A percentile compares a stretch with the other conserved stretches of the same genome.
phyloP scores from a whole-genome alignment of 1,140 invertebrate species.

The Drosophila simulans region DNA sequence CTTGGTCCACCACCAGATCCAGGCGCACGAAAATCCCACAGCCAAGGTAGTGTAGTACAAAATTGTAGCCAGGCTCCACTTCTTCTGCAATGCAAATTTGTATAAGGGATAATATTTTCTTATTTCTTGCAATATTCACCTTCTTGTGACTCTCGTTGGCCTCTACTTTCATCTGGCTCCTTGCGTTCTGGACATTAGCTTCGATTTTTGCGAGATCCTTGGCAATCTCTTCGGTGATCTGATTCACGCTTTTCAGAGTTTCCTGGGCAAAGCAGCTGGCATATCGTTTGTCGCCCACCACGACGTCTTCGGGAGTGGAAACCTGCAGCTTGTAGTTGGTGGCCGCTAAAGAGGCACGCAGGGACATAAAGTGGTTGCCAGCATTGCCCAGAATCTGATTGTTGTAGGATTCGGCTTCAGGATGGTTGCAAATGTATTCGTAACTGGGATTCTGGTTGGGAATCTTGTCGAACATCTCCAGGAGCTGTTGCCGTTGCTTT shows the following conservation, averaged over 20 bases:
- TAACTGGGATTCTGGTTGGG: slow-evolving; percentile 76
- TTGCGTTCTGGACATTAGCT: slow-evolving; percentile 34
- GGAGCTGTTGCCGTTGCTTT: slow-evolving; percentile 47
- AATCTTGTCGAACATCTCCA: slow-evolving; percentile 53
- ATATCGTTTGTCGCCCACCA: slow-evolving; percentile 79
- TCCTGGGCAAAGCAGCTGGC: slow-evolving; percentile 78
- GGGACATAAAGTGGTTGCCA: slow-evolving; percentile 56
- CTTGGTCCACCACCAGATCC: slow-evolving; percentile 73
- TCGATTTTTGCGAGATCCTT: slow-evolving; percentile 60
- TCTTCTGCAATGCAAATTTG: slow-evolving; percentile 38
- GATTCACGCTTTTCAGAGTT: slow-evolving; percentile 62
- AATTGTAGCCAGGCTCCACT: slow-evolving; percentile 30
- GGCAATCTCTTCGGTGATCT: slow-evolving; percentile 63
- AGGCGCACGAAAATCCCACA: slow-evolving; percentile 59
- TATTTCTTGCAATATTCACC: slow-evolving; percentile 1
- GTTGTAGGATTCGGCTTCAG: slow-evolving; percentile 60
- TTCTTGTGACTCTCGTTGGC: slow-evolving; percentile 17
- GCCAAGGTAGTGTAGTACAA: slow-evolving; percentile 54
- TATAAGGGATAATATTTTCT: no score
- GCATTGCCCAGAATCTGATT: slow-evolving; percentile 66
- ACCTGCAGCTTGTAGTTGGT: slow-evolving; percentile 77
- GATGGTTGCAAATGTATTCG: slow-evolving; percentile 46
- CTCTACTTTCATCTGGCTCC: slow-evolving; percentile 44
- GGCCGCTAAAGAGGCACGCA: slow-evolving; percentile 66
- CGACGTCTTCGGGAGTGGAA: slow-evolving; percentile 72